A percentile compares a stretch with the other conserved stretches of the same genome.
Conservation (phyloP, 2,888 invertebrate species). For the Adineta ricciae region DNA sequence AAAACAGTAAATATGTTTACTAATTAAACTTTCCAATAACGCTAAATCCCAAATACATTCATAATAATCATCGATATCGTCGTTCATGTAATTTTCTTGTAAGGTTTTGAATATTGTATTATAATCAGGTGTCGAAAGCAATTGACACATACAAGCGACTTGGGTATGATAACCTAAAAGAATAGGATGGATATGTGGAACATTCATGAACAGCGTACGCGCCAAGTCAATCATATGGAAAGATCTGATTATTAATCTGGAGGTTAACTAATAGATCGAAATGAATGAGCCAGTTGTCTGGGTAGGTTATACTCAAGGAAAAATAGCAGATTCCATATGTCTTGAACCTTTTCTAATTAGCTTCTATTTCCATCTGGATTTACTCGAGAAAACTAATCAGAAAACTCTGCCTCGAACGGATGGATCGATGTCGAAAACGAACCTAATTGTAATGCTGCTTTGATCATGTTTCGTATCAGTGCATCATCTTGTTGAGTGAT, state of each 20-base stretch:
- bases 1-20: background rate
- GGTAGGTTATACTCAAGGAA: background rate
- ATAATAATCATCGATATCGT: slow-evolving; percentile 31
- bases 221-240: background rate
- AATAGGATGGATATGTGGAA: background rate
- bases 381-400: background rate
- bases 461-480: background rate
- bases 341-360: background rate
- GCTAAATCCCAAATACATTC: slow-evolving; percentile 31
- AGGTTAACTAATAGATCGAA: background rate
- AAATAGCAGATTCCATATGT: background rate
- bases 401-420: no score
- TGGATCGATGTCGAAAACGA: no score
- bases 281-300: background rate
- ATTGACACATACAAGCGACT: slow-evolving; percentile 19
- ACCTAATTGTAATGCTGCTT: slow-evolving; percentile 2
- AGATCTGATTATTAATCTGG: background rate
- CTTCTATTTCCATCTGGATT: background rate
- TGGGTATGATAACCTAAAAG: background rate
- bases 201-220: no score
- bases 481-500: background rate
- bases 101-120: slow-evolving; percentile 21
- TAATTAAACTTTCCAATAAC: slow-evolving; percentile 20
- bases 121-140: background rate
- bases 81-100: slow-evolving; percentile 19